Evolutionary conservation across 53 echinoderm and acorn worm genomes (phyloP).

Genomic region (Crossaster papposus): DNA sequence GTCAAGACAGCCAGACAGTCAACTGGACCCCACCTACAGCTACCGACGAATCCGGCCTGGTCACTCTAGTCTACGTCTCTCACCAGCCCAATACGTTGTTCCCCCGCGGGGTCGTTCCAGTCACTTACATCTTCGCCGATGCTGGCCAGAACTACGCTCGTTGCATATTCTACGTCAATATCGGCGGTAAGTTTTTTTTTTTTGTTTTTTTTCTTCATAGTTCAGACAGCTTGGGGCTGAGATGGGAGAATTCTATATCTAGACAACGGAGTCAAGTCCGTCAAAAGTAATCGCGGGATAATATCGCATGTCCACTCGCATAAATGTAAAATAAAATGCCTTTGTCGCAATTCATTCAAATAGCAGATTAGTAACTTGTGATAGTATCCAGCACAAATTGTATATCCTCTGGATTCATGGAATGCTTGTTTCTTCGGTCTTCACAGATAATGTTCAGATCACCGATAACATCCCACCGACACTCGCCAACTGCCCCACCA

Average conservation of each 20-base stretch:
- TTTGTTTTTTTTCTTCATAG: not conserved
- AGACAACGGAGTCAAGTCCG: no score
- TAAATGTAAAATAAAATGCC: no score
- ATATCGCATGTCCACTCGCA: no score
- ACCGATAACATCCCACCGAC: slow-evolving; percentile 70
- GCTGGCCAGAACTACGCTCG: slow-evolving; percentile 71
- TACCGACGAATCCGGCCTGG: slow-evolving; percentile 65
- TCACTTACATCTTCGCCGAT: slow-evolving; percentile 79
- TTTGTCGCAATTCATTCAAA: no score
- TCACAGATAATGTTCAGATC: not conserved
- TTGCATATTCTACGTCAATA: slow-evolving; percentile 69
- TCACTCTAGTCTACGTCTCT: slow-evolving; percentile 53
- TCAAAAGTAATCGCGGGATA: no score
- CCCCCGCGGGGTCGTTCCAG: slow-evolving; percentile 63
- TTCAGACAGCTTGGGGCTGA: not conserved
- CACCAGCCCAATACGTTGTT: slow-evolving; percentile 69
- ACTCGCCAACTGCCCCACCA: slow-evolving; percentile 62
- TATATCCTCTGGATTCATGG: not conserved
- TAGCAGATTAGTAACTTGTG: no score
- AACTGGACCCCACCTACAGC: slow-evolving; percentile 76
- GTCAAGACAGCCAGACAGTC: slow-evolving; percentile 26
- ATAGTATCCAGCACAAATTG: no score
- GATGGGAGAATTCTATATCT: no score
- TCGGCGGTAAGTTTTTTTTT: slow-evolving; percentile 70
- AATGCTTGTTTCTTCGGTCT: not conserved